A percentile compares a stretch with the other conserved stretches of the same genome.
Conservation (phyloP, 2,113 vertebrate genomes). For the Rafetus swinhoei region DNA sequence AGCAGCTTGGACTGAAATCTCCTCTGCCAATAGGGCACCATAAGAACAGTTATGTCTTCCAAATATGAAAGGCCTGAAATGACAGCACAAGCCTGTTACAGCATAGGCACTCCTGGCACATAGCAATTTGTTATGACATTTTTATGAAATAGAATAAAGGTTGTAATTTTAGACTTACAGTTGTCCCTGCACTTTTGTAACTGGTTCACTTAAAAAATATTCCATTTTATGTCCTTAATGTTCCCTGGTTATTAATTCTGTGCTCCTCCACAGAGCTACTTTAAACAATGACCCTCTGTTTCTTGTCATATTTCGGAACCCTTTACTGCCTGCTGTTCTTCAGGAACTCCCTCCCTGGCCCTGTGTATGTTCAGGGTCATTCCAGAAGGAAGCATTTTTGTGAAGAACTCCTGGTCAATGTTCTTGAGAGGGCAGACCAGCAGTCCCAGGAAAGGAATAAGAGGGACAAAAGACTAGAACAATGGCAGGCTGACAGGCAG, state of each 20-base stretch:
- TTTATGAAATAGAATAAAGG: neutral
- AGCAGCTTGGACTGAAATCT: neutral
- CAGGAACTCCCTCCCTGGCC: neutral
- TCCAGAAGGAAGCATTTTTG: neutral
- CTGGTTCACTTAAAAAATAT: neutral
- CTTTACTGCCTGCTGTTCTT: neutral
- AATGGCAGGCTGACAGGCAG: neutral
- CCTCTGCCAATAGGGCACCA: neutral
- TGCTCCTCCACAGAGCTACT: neutral
- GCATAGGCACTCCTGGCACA: neutral
- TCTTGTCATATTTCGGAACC: neutral
- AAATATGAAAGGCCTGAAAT: neutral
- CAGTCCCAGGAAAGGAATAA: neutral
- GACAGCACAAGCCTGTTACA: neutral
- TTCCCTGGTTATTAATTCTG: neutral
- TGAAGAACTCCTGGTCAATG: neutral
- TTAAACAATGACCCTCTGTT: neutral
- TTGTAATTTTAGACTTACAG: neutral
- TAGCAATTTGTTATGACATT: neutral
- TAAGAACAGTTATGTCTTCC: neutral
- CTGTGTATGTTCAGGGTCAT: neutral
- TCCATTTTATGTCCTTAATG: neutral
- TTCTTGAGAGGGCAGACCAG: neutral
- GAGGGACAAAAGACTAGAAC: neutral
- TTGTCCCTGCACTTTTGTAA: neutral